Percentiles rank a stretch among this genome's conserved stretches.
phyloP scores from a whole-genome alignment of 2,888 invertebrate genomes.

The Leptopilina syphax region DNA sequence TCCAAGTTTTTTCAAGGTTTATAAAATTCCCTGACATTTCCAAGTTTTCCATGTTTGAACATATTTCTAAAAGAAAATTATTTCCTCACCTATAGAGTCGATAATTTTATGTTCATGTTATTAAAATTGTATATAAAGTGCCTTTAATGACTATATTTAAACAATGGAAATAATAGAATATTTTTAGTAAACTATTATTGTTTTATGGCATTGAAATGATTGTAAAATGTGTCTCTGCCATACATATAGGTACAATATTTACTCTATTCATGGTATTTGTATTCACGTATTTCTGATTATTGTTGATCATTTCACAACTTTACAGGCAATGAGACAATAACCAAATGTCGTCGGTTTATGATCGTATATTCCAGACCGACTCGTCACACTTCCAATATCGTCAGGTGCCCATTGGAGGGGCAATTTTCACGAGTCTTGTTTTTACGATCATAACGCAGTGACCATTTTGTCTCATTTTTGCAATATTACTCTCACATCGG shows the following conservation, averaged over 20 bases:
- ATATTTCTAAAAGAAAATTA: too few relatives aligned
- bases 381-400: conserved; percentile 23
- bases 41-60: too few relatives aligned
- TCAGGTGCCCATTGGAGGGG: conserved; percentile 19
- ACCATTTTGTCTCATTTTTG: not conserved
- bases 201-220: not conserved
- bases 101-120: too few relatives aligned
- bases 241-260: too few relatives aligned
- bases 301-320: conserved; percentile 36
- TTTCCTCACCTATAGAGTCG: too few relatives aligned
- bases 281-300: conserved; percentile 17
- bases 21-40: too few relatives aligned
- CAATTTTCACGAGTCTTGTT: not conserved
- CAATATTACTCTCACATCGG: too few relatives aligned
- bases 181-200: not conserved
- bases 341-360: conserved; percentile 26
- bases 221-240: not conserved
- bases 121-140: too few relatives aligned
- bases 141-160: not conserved
- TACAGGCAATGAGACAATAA: conserved; percentile 34
- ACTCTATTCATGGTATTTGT: not conserved
- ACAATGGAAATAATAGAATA: not conserved
- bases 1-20: too few relatives aligned
- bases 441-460: conserved; percentile 17
- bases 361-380: conserved; percentile 1